These are phyloP conservation scores for Enteromius trimaculatus DNA, from an alignment of 2,797 vertebrate species.

Conservation along the genomic window DNA sequence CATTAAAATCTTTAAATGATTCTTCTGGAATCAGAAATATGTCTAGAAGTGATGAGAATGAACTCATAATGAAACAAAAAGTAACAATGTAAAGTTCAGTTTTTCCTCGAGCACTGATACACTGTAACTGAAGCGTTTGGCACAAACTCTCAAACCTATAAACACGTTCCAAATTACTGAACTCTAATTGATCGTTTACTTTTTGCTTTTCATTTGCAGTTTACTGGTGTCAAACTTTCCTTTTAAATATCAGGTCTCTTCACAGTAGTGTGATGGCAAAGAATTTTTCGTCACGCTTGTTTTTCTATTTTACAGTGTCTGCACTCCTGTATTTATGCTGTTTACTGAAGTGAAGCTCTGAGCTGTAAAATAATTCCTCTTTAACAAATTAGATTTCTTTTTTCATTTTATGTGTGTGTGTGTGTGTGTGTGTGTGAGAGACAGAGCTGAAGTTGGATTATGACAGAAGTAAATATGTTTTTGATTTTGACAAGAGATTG, in stretches of 20 bases:
- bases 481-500: not conserved
- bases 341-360: no score
- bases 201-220: not conserved
- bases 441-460: no score
- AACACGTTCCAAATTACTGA: not conserved
- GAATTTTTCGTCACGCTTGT: not conserved
- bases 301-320: not conserved
- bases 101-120: not conserved
- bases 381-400: not conserved
- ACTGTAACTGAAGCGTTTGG: not conserved
- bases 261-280: not conserved
- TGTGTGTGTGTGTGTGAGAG: no score
- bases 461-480: not conserved
- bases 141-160: not conserved
- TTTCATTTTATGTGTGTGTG: no score
- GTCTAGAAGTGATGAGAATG: not conserved
- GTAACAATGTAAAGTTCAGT: not conserved
- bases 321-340: not conserved
- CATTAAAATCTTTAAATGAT: constrained; percentile 30
- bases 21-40: not conserved
- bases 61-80: not conserved
- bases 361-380: no score
- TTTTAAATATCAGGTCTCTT: not conserved
- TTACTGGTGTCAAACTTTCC: not conserved
- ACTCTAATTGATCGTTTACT: not conserved